phyloP scores from a whole-genome alignment of 2,888 invertebrate genomes.

The Drosophila glabriapex region DNA sequence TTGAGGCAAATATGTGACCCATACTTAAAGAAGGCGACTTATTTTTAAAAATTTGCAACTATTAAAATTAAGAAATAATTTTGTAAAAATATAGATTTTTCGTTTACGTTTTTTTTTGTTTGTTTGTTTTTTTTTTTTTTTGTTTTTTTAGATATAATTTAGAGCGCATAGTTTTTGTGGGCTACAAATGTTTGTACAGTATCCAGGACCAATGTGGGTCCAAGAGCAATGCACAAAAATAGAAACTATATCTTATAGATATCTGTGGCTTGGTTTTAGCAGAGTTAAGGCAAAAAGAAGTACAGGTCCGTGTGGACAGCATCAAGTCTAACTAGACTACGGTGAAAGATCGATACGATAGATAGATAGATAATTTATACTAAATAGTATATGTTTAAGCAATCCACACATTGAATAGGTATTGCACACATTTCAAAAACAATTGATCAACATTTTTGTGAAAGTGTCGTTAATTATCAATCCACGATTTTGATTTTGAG shows the following conservation, averaged over 20 bases:
- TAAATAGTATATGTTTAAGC: background rate
- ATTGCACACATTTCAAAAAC: conserved; percentile 9
- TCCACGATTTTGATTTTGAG: conserved; percentile 16
- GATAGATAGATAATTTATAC: background rate
- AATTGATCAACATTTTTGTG: conserved; percentile 1
- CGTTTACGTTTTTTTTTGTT: background rate
- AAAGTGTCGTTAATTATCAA: background rate
- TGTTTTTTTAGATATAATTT: conserved; percentile 38
- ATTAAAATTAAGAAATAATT: conserved; percentile 72
- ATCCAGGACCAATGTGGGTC: conserved; percentile 20
- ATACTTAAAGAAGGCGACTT: conserved; percentile 27
- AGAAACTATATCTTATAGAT: conserved; percentile 43
- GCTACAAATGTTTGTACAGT: conserved; percentile 37
- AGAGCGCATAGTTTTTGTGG: conserved; percentile 39
- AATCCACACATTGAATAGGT: conserved; percentile 13
- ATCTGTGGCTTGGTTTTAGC: conserved; percentile 39
- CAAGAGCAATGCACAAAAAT: conserved; percentile 7
- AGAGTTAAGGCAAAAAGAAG: conserved; percentile 33
- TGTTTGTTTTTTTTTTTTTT: background rate
- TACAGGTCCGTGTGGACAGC: conserved; percentile 13
- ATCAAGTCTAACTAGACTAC: conserved; percentile 1
- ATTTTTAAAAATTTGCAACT: conserved; percentile 65
- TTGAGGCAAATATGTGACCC: conserved; percentile 34
- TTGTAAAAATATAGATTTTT: conserved; percentile 41
- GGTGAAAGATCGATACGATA: background rate